Evolutionary conservation across 2,888 invertebrate genomes (phyloP).

Genomic region (Halictus ligatus): DNA sequence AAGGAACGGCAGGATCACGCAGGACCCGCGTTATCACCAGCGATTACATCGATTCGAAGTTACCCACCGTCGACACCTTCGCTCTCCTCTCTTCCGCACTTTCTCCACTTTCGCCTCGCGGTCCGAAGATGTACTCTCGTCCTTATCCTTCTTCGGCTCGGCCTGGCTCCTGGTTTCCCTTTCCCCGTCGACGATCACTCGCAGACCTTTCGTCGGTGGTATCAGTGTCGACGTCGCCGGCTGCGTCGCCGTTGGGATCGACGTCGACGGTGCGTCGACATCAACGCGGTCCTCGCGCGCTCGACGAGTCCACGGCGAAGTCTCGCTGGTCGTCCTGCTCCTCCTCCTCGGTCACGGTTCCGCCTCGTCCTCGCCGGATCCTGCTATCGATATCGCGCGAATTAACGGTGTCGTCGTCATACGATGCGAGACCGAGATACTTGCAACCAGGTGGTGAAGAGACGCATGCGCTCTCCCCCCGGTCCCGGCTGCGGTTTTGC

Average conservation of each 20-base stretch:
- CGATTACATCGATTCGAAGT: background rate
- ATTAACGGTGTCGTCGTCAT: conserved; percentile 23
- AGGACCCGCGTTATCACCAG: conserved; percentile 13
- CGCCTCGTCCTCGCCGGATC: background rate
- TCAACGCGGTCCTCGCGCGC: background rate
- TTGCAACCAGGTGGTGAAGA: conserved; percentile 24
- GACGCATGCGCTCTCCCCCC: conserved; percentile 51
- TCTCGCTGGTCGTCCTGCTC: background rate
- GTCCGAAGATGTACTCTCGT: too few relatives aligned
- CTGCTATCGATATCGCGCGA: background rate
- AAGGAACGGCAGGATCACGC: conserved; percentile 34
- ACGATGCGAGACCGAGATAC: conserved; percentile 25
- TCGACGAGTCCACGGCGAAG: background rate
- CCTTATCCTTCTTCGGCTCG: background rate
- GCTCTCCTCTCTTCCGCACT: background rate
- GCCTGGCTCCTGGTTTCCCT: background rate
- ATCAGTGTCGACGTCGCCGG: background rate
- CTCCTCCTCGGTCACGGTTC: background rate
- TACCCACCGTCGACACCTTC: background rate
- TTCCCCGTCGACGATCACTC: background rate
- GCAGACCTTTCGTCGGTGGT: background rate
- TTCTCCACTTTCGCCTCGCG: background rate
- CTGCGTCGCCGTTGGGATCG: background rate
- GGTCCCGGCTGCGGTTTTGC: conserved; percentile 66
- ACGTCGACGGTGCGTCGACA: background rate